Evolutionary conservation across 1,140 invertebrate species (phyloP).

Genomic region (Druon quercuslanigerum): DNA sequence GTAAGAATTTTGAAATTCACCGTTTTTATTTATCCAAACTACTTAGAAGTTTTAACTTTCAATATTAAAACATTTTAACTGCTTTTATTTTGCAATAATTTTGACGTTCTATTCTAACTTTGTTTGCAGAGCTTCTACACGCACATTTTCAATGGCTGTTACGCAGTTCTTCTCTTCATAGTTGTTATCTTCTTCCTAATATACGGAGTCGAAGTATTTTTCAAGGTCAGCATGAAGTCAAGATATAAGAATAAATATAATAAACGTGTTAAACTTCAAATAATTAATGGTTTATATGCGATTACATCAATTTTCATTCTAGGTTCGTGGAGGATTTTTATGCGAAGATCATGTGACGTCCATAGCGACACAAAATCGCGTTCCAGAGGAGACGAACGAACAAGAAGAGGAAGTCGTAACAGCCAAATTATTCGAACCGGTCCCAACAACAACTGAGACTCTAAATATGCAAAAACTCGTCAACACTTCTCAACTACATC

Average conservation of each 20-base stretch:
- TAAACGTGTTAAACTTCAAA: background rate
- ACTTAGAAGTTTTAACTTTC: background rate
- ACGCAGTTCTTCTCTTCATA: conserved; percentile 91
- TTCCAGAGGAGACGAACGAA: conserved; percentile 53
- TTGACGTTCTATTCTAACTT: background rate
- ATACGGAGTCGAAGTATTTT: conserved; percentile 96
- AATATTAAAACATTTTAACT: background rate
- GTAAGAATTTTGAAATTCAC: conserved; percentile 59
- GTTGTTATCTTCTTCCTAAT: conserved; percentile 95
- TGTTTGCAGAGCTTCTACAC: conserved; percentile 82
- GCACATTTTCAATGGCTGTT: conserved; percentile 93
- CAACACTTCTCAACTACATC: conserved; percentile 92
- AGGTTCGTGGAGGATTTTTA: conserved; percentile 82
- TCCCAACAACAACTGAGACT: conserved; percentile 57
- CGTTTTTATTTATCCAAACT: background rate
- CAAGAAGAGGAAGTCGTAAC: conserved; percentile 68
- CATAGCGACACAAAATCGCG: conserved; percentile 74
- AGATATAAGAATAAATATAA: conserved; percentile 30
- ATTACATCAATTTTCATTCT: conserved; percentile 25
- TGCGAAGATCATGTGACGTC: conserved; percentile 77
- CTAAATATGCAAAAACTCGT: conserved; percentile 76
- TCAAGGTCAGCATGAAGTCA: conserved; percentile 82
- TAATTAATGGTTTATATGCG: background rate
- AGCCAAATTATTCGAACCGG: conserved; percentile 69
- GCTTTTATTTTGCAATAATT: background rate